phyloP scores from a whole-genome alignment of 92 coral and sea anemone species.

The Epizoanthus stellaris region DNA sequence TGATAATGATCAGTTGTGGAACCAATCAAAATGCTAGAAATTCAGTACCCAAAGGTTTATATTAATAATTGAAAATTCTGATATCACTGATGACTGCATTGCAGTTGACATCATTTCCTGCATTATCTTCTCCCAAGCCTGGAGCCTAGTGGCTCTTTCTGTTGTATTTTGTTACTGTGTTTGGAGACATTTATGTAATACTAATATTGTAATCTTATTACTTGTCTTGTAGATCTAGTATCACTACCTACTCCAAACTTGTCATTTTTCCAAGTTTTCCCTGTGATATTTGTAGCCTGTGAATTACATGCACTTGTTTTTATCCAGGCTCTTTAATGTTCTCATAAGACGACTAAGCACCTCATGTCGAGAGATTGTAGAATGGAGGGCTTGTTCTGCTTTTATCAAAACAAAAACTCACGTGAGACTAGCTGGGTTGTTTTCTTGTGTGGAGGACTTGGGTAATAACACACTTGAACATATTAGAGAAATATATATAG shows the following conservation, averaged over 20 bases:
- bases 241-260: background rate
- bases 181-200: background rate
- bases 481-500: no score
- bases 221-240: conserved; percentile 10
- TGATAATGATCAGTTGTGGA: no score
- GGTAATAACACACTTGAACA: no score
- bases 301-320: background rate
- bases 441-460: no score
- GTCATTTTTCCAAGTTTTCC: background rate
- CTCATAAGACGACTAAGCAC: background rate
- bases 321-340: background rate
- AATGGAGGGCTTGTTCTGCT: background rate
- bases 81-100: no score
- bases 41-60: no score
- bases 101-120: no score
- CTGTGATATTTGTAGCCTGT: background rate
- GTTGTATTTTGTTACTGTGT: background rate
- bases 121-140: background rate
- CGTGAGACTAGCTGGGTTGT: no score
- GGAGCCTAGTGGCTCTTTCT: background rate
- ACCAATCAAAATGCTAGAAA: background rate
- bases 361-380: background rate
- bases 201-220: conserved; percentile 9
- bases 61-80: no score
- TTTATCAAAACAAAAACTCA: background rate